Evolutionary conservation across 2,888 invertebrate genomes (phyloP).

Genomic region (Megamerina dolium): DNA sequence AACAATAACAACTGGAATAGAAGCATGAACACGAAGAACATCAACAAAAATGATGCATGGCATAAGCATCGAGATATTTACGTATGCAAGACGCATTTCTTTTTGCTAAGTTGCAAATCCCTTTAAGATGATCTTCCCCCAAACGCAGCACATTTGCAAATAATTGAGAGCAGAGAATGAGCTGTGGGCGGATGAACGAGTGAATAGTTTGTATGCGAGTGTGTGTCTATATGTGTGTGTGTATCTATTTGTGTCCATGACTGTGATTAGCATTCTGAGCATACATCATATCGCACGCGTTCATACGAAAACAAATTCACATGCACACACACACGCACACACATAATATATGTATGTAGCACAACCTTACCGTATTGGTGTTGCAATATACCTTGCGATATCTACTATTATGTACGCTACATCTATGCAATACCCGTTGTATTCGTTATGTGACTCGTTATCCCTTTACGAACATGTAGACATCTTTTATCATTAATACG

Average conservation of each 20-base stretch:
- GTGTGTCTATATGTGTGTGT: slow-evolving; percentile 12
- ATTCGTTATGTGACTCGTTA: slow-evolving; percentile 42
- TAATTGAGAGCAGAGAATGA: slow-evolving; percentile 24
- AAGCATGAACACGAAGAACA: background rate
- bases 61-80: slow-evolving; percentile 25
- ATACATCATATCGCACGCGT: slow-evolving; percentile 37
- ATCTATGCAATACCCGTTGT: slow-evolving; percentile 13
- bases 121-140: slow-evolving; percentile 42
- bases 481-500: slow-evolving; percentile 13
- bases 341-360: too few species aligned
- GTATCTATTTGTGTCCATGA: slow-evolving; percentile 10
- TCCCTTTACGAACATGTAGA: slow-evolving; percentile 28
- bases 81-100: slow-evolving; percentile 39
- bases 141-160: background rate
- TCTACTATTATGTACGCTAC: too few species aligned
- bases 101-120: slow-evolving; percentile 46
- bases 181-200: background rate
- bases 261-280: slow-evolving; percentile 42
- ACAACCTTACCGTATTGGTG: too few species aligned
- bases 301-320: too few species aligned
- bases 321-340: too few species aligned
- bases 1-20: background rate
- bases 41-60: background rate
- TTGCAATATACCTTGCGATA: too few species aligned
- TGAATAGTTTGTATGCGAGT: slow-evolving; percentile 6